These are phyloP conservation scores for Isoperla grammatica DNA, from an alignment of 2,888 invertebrate genomes.

Conservation along the genomic window DNA sequence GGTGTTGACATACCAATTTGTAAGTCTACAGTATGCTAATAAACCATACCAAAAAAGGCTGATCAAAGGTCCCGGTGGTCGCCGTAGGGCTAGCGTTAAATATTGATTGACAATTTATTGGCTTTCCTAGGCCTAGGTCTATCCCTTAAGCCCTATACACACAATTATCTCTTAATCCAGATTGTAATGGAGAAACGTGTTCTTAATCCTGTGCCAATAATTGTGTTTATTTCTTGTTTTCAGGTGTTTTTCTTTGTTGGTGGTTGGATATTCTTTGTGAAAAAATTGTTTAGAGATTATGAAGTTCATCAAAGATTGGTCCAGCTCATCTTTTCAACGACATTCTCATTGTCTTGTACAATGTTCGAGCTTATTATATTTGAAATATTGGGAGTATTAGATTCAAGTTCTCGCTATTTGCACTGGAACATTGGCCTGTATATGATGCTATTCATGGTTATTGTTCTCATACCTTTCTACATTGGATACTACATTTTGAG, in stretches of 20 bases:
- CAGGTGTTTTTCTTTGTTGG: constrained; percentile 92
- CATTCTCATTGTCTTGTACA: constrained; percentile 93
- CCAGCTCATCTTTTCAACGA: constrained; percentile 91
- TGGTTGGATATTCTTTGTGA: constrained; percentile 98
- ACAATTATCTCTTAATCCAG: too few species aligned
- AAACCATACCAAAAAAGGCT: too few species aligned
- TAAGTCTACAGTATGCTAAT: too few species aligned
- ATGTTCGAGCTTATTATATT: constrained; percentile 99
- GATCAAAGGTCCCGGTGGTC: too few species aligned
- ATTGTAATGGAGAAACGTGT: too few species aligned
- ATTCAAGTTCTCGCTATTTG: constrained; percentile 85
- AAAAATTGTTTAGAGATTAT: constrained; percentile 93
- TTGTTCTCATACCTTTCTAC: constrained; percentile 94
- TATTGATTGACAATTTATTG: too few species aligned
- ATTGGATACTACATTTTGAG: constrained; percentile 91
- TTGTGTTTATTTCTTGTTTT: constrained; percentile 32
- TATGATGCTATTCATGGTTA: constrained; percentile 85
- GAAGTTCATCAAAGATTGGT: constrained; percentile 94
- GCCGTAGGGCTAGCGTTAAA: too few species aligned
- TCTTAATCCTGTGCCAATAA: too few species aligned
- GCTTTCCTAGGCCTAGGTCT: too few species aligned
- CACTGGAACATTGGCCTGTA: constrained; percentile 95
- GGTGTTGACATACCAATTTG: too few species aligned
- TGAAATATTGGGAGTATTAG: constrained; percentile 91
- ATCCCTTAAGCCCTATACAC: too few species aligned